Base-by-base conservation (phyloP, 1,140 invertebrate genomes). In the Centruroides sculpturatus region DNA sequence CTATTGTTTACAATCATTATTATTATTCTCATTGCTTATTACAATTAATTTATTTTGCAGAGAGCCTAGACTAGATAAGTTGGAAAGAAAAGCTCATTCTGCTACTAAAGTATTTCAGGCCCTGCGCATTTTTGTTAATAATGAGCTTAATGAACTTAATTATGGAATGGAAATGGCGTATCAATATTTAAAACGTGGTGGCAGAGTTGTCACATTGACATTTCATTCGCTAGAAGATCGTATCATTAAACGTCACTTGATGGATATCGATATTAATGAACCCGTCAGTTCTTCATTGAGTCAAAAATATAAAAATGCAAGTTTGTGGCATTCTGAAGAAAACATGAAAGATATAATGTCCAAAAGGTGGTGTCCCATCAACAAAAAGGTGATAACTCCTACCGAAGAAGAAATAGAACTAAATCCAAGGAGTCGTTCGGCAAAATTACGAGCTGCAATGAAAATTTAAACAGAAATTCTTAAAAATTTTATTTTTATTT, bases 101-200 rank as follows among this genome's bases (percentile, higher is more conserved):
- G 92, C 92, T 0, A 94, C 89, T 4, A 93, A 92, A 80, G 85
- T 89, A 0, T 98, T 97, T 77, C 90, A 94, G 77, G 93, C 92
- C 0, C 72, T 98, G 59, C 77, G 93, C 67, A 96, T 97, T 65
- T 95, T 97, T 76, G 89, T 98, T 0, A 98, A 98, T 72, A 89
- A 98, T 74, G 93, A 98, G 77, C 74, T 98, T 1, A 98, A 98
- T 74, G 92, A 98, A 78, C 81, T 97, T 5, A 90, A 95, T 77
- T 89, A 89, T 75, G 93, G 81, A 3, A 82, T 97, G 69, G 70
- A 87, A 47, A 68, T 92, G 65, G 86, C 90, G 1, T 78, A 84
- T 55, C 77, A 81, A 64, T 87, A 85, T 70, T 77, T 98, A 34
- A 86, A 86, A 75, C 70, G 81, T 0, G 80, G 82, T 46, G 92